A percentile compares a stretch with the other conserved stretches of the same genome.
Conservation (phyloP, 2,797 vertebrate genomes). For the Lacerta bilineata region DNA sequence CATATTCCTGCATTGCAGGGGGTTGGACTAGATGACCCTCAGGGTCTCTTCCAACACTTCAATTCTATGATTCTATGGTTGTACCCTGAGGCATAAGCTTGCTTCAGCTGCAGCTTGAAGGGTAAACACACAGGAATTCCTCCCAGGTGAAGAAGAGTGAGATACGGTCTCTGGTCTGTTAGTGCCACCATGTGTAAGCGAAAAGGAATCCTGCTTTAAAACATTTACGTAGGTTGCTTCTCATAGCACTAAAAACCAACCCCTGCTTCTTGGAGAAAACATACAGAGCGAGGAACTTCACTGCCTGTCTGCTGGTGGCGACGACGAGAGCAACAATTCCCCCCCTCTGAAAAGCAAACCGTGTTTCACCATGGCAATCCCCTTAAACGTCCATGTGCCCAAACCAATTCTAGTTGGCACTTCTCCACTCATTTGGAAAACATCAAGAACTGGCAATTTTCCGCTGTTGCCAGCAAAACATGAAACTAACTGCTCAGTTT, state of each 20-base stretch:
- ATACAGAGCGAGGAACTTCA: background rate
- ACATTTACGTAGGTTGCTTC: background rate
- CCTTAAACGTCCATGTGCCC: background rate
- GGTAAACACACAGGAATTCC: background rate
- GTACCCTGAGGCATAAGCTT: too few relatives aligned
- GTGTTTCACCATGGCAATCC: background rate
- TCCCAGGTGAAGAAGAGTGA: background rate
- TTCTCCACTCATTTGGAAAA: background rate
- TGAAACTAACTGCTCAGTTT: conserved; percentile 12
- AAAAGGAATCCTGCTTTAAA: background rate
- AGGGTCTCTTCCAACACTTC: background rate
- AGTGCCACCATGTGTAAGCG: background rate
- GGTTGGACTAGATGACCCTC: background rate
- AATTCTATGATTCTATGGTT: background rate
- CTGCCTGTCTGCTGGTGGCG: background rate
- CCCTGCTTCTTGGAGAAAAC: background rate
- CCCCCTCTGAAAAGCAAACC: background rate
- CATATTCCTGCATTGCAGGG: background rate
- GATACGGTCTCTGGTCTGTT: too few relatives aligned
- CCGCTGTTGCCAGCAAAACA: background rate
- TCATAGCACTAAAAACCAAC: background rate
- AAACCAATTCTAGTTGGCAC: background rate
- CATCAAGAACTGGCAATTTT: background rate
- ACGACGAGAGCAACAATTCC: background rate
- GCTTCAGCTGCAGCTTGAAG: too few relatives aligned